Conservation (phyloP, 35 echinoderm and acorn worm genomes). For the Ophioderma brevispina region DNA sequence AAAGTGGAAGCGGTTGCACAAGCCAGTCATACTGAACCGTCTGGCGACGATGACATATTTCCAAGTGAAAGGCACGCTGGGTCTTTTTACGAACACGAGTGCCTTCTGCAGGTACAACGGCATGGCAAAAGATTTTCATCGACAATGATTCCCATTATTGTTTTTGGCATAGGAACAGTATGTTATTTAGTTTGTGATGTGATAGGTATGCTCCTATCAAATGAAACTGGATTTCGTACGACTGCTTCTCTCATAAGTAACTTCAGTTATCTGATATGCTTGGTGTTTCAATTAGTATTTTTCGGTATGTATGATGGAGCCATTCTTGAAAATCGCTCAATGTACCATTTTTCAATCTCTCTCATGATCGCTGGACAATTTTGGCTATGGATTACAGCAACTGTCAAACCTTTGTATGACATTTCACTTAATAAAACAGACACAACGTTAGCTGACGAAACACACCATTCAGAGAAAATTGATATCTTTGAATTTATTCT, state of each 20-base stretch:
- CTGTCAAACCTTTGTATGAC: background rate
- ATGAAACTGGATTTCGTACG: background rate
- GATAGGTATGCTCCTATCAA: background rate
- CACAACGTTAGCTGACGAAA: background rate
- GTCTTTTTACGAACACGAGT: background rate
- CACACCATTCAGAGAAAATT: background rate
- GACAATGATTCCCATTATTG: background rate
- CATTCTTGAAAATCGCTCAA: background rate
- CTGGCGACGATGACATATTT: background rate
- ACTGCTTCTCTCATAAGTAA: background rate
- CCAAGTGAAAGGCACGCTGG: too few species aligned
- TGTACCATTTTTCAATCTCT: background rate
- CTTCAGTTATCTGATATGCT: background rate
- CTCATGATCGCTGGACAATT: background rate
- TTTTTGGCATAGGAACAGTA: background rate
- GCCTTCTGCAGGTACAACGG: background rate
- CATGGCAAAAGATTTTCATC: background rate
- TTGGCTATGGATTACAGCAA: background rate
- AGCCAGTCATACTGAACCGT: background rate
- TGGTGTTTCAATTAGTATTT: background rate
- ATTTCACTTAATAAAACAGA: background rate
- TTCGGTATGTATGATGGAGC: background rate
- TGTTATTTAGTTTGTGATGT: background rate
- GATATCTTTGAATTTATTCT: too few species aligned
- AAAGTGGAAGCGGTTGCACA: too few species aligned